phyloP scores from a whole-genome alignment of 2,888 invertebrate genomes.

The Drosophila paucipuncta region DNA sequence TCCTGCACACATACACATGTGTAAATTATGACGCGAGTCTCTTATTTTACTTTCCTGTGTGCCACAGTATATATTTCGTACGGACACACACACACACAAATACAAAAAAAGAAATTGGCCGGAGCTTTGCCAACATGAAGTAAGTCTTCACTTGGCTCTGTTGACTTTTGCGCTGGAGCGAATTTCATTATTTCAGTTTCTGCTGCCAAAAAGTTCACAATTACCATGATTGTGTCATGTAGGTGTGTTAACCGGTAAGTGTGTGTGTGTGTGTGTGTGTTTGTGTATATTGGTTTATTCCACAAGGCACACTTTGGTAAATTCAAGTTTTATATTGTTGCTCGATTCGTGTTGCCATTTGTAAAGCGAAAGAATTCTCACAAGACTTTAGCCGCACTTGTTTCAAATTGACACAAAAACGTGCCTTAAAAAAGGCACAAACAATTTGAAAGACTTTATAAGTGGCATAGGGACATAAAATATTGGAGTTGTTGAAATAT shows the following conservation, averaged over 20 bases:
- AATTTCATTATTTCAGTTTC: slow-evolving; percentile 31
- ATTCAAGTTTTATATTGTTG: slow-evolving; percentile 52
- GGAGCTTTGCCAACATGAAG: slow-evolving; percentile 67
- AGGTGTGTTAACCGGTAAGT: slow-evolving; percentile 17
- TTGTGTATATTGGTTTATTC: slow-evolving; percentile 37
- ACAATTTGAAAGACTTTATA: neutral
- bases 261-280: slow-evolving; percentile 11
- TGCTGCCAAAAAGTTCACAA: slow-evolving; percentile 66
- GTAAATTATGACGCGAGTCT: slow-evolving; percentile 70
- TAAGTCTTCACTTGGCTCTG: slow-evolving; percentile 68
- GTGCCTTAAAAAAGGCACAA: neutral
- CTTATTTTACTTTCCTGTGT: slow-evolving; percentile 61
- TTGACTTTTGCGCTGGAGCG: slow-evolving; percentile 50
- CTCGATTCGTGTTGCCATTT: slow-evolving; percentile 34
- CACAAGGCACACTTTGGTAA: slow-evolving; percentile 56
- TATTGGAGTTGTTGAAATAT: neutral
- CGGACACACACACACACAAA: slow-evolving; percentile 20
- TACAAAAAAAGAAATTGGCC: slow-evolving; percentile 37
- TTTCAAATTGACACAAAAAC: slow-evolving; percentile 19
- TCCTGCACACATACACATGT: slow-evolving; percentile 41
- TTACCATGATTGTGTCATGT: slow-evolving; percentile 65
- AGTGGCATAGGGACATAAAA: neutral
- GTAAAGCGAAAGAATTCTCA: slow-evolving; percentile 58
- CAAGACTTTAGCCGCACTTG: slow-evolving; percentile 12
- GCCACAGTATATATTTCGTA: slow-evolving; percentile 60